Evolutionary conservation across 64 coral and sea anemone species (phyloP).

Genomic region (Dendrophyllia cribrosa): DNA sequence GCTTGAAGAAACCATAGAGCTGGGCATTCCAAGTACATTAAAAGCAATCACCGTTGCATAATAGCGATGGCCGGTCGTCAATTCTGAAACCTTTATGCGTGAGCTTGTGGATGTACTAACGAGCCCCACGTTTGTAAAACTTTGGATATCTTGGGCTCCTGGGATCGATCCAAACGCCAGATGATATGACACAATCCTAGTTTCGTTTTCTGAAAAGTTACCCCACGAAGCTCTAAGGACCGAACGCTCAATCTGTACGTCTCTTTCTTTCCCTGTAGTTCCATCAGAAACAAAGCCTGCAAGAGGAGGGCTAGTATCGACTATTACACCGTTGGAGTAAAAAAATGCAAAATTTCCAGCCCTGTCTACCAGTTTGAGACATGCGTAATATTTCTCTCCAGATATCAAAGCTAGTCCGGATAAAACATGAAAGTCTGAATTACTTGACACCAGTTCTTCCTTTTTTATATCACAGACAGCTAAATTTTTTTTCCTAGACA

Average conservation of each 20-base stretch:
- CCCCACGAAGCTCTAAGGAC: constrained; percentile 80
- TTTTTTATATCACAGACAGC: constrained; percentile 60
- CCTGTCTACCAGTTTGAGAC: constrained; percentile 81
- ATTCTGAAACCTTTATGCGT: constrained; percentile 69
- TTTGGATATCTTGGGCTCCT: constrained; percentile 74
- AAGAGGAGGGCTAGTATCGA: constrained; percentile 81
- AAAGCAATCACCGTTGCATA: constrained; percentile 85
- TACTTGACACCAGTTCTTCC: constrained; percentile 52
- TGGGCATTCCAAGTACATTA: constrained; percentile 83
- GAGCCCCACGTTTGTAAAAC: constrained; percentile 83
- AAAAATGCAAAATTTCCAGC: constrained; percentile 79
- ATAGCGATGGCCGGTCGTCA: constrained; percentile 73
- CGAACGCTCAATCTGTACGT: constrained; percentile 69
- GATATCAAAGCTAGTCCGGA: constrained; percentile 64
- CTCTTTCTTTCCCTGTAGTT: constrained; percentile 52
- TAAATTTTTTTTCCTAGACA: constrained; percentile 40
- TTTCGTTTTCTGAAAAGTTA: constrained; percentile 79
- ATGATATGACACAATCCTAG: constrained; percentile 69
- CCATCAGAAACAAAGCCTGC: constrained; percentile 76
- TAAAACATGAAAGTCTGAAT: constrained; percentile 60
- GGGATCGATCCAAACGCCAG: constrained; percentile 83
- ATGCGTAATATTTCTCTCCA: constrained; percentile 84
- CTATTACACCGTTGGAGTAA: constrained; percentile 81
- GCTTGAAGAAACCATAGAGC: constrained; percentile 73
- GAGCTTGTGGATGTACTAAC: constrained; percentile 77